These are phyloP conservation scores for Cynoglossus semilaevis DNA, from an alignment of 2,113 vertebrate species.

Conservation along the genomic window DNA sequence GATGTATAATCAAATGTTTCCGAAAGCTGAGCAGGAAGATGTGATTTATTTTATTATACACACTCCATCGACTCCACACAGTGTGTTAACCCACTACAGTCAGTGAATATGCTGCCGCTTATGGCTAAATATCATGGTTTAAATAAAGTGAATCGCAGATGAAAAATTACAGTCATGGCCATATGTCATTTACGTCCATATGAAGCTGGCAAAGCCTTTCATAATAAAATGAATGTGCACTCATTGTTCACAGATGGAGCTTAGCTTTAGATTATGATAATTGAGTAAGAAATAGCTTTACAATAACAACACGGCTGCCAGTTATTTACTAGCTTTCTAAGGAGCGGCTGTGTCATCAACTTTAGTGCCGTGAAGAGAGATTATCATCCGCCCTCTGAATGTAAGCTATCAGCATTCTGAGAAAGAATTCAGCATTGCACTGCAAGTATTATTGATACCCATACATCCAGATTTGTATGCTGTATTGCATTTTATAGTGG, in stretches of 20 bases:
- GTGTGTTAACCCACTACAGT: constrained; percentile 2
- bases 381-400: constrained; percentile 14
- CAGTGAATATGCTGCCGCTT: constrained; percentile 17
- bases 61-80: constrained; percentile 3
- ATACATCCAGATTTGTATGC: constrained; percentile 3
- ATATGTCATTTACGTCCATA: constrained; percentile 12
- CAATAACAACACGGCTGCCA: neutral
- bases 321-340: constrained; percentile 9
- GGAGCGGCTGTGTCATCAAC: constrained; percentile 19
- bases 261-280: constrained; percentile 7
- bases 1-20: constrained; percentile 16
- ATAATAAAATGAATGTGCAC: neutral
- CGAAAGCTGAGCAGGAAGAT: constrained; percentile 14
- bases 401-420: constrained; percentile 20
- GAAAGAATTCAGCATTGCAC: constrained; percentile 23
- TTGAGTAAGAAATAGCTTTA: too few species aligned
- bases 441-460: constrained; percentile 23
- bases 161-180: constrained; percentile 11
- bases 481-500: constrained; percentile 26
- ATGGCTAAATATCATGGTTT: constrained; percentile 16
- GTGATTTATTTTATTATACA: constrained; percentile 19
- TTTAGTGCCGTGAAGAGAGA: constrained; percentile 19
- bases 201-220: neutral
- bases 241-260: neutral
- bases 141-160: neutral